Base-by-base conservation (phyloP, 2,888 invertebrate species). In the Cantharis rustica region DNA sequence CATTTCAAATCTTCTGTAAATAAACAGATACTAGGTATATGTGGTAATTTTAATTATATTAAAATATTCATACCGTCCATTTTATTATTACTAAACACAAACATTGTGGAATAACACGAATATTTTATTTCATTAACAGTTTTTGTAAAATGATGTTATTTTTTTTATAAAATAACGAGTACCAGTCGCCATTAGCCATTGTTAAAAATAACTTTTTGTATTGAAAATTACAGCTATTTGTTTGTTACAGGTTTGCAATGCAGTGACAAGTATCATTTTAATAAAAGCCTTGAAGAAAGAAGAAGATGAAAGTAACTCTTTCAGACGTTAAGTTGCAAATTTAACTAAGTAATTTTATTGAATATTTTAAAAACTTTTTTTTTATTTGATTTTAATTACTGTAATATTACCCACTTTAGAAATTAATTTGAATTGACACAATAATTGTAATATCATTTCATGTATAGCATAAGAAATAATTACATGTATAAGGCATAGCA, bases 231-330 rank as follows among this genome's bases (percentile, higher is more conserved):
- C 63, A 61, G n/a, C 4, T 68, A 73, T 27, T 69, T 63, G 84
- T 81, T 82, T 80, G 78, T 88, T 88, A 17, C 89, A 94, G 93
- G 91, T 94, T 4, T 88, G 95, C 73, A 93, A 94, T 83, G 91
- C 91, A 7, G 94, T 93, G 0, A 90, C 95, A 88, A 92, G 94
- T 1, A 83, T 93, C 64, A 90, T 95, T 11, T 90, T 95, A 13
- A 90, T 93, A 10, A 93, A 94, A 87, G 95, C 95, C 1, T 90
- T 95, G 26, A 93, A 92, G 85, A 94, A 94, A 85, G 95, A 95
- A 89, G 93, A 94, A 81, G 91, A 94, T 3, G 88, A 87, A 76
- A 90, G 90, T 0, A 89, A 89, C 76, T 88, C 89, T 10, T 92
- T 90, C 82, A 69, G 76, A 7, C 71, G 75, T 68, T 79, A 72